Conservation (phyloP, 2,888 invertebrate species). For the Rotaria magnacalcarata region DNA sequence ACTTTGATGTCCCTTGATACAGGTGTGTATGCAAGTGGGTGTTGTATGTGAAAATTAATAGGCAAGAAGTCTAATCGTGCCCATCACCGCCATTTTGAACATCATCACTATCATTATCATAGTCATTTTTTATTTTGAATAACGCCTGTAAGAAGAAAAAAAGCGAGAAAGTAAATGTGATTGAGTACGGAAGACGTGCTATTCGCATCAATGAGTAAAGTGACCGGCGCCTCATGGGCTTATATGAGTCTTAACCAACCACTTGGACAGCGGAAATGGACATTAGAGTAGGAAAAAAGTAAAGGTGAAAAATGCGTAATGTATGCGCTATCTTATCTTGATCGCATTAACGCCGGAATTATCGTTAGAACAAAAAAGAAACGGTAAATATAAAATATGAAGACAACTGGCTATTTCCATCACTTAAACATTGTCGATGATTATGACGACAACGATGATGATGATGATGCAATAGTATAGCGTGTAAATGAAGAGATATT, state of each 20-base stretch:
- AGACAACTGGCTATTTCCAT: not conserved
- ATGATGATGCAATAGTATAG: not conserved
- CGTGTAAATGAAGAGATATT: not conserved
- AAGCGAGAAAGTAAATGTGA: not conserved
- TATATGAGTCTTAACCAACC: not conserved
- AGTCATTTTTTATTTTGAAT: not conserved
- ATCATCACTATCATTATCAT: conserved; percentile 23
- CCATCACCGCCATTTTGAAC: not conserved
- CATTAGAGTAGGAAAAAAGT: not conserved
- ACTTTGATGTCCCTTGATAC: not conserved
- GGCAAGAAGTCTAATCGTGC: not conserved
- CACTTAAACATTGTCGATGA: not conserved
- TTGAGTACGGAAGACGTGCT: conserved; percentile 5
- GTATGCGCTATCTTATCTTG: not conserved
- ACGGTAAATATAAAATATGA: not conserved
- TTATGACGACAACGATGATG: not conserved
- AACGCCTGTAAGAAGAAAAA: not conserved
- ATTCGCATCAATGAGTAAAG: conserved; percentile 7
- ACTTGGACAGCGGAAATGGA: conserved; percentile 20
- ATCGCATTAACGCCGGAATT: conserved; percentile 3
- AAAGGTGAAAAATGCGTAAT: not conserved
- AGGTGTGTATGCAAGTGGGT: not conserved
- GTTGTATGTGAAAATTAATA: conserved; percentile 12
- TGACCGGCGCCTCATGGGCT: conserved; percentile 11
- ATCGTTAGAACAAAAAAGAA: not conserved